Base-by-base conservation (phyloP, 2,113 vertebrate genomes). In the Tachysurus vachellii region DNA sequence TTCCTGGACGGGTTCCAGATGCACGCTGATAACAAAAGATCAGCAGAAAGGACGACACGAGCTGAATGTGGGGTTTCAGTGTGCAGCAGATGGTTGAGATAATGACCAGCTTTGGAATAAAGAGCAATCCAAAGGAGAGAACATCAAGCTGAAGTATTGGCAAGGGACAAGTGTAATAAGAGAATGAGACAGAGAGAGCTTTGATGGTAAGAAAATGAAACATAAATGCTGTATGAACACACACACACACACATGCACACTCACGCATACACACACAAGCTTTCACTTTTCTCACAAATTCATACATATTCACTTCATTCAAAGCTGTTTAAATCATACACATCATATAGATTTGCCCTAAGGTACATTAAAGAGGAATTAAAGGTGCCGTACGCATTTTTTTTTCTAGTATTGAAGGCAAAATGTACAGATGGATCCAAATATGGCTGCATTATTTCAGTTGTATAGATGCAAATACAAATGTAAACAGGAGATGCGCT, bases 81-180 rank as follows among this genome's bases (percentile, higher is more conserved):
- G 87, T 54, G 86, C 23, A 90, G 83, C 91, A 90, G 90, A 91
- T 91, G 91, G 89, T 85, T 59, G 79, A 75, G 81, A 89, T 90
- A 90, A 91, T 89, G 89, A 91, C 87, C 87, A 81, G 79, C 23
- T 82, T 81, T 85, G 76, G 71, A 88, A 89, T 88, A 85, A 88
- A 88, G 59, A 73, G 56, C 86, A 87, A 85, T 62, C 62, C 31
- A 62, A 80, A 26, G 53, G 42, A 71, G 64, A 70, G 66, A 80
- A 80, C 70, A 47, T 82, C 59, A 44, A 54, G 28, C 77, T 76
- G 61, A 81, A 73, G 82, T 70, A 86, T 75, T 64, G 77, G 70
- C 84, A 68, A 17, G 62, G 57, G 62, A 88, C 44, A 54, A 5
- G 79, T 42, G 47, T 56, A 80, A 87, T 84, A 31, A 79, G 75